Percentiles rank a stretch among this genome's conserved stretches.
Conservation (phyloP, 2,797 vertebrate genomes). For the Lutjanus argentimaculatus region DNA sequence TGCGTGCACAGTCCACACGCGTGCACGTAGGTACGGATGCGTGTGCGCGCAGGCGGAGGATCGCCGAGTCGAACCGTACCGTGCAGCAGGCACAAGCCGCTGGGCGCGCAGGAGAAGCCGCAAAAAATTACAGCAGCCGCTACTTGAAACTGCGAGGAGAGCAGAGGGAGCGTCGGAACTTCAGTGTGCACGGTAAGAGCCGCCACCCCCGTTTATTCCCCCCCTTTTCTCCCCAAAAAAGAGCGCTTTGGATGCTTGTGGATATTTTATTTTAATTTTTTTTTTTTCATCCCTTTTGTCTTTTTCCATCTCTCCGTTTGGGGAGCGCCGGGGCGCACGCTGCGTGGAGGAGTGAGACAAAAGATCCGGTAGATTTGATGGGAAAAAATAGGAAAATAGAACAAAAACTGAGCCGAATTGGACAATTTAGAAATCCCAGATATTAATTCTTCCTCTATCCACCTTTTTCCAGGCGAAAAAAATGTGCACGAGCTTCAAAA, state of each 20-base stretch:
- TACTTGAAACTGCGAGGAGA: constrained; percentile 58
- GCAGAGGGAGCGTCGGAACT: constrained; percentile 62
- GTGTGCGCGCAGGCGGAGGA: constrained; percentile 76
- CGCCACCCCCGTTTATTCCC: neutral
- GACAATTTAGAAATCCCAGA: neutral
- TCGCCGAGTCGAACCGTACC: constrained; percentile 85
- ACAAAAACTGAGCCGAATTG: fast-evolving
- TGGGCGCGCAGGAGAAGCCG: constrained; percentile 83
- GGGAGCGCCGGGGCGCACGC: constrained; percentile 36
- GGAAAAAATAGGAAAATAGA: neutral
- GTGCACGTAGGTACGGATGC: constrained; percentile 28
- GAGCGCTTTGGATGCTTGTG: neutral
- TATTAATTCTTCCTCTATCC: neutral
- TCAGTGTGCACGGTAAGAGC: constrained; percentile 75
- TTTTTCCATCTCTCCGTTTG: constrained; percentile 38
- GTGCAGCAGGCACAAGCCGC: constrained; percentile 86
- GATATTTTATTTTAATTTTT: neutral
- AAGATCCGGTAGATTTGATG: constrained; percentile 2
- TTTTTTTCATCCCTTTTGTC: constrained; percentile 51
- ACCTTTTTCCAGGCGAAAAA: neutral
- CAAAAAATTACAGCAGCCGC: constrained; percentile 61
- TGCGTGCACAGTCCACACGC: constrained; percentile 41
- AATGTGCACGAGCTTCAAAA: constrained; percentile 71
- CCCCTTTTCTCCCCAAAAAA: neutral
- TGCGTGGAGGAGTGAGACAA: constrained; percentile 39